A percentile compares a stretch with the other conserved stretches of the same genome.
These are phyloP conservation scores for Nasonia longicornis DNA, from an alignment of 1,140 invertebrate genomes.

Conservation along the genomic window DNA sequence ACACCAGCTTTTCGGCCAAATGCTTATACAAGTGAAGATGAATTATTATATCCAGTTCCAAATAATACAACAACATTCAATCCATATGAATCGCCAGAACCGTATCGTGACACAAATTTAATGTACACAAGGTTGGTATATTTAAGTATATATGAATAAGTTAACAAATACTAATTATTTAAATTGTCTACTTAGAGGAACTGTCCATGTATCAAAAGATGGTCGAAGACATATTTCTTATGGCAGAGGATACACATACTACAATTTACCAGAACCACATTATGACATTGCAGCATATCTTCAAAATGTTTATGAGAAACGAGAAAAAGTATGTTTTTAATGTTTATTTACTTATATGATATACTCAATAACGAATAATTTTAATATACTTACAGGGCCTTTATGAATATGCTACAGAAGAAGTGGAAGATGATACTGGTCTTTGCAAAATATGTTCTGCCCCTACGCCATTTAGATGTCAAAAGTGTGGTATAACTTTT, in stretches of 20 bases:
- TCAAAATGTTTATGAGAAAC: constrained; percentile 53
- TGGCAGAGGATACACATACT: constrained; percentile 60
- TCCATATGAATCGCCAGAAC: constrained; percentile 53
- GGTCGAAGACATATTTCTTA: constrained; percentile 57
- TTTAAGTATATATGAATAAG: background rate
- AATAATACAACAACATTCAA: constrained; percentile 48
- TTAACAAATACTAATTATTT: constrained; percentile 4
- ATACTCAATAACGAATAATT: constrained; percentile 6
- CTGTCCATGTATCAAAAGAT: constrained; percentile 50
- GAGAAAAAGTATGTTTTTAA: constrained; percentile 50
- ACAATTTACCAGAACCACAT: constrained; percentile 55
- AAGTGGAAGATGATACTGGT: constrained; percentile 44
- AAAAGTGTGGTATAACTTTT: constrained; percentile 52
- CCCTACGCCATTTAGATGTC: constrained; percentile 53
- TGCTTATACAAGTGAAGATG: constrained; percentile 40
- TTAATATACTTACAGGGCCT: constrained; percentile 49
- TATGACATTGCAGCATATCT: constrained; percentile 49
- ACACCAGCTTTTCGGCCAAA: constrained; percentile 15
- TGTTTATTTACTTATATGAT: background rate
- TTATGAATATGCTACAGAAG: constrained; percentile 56
- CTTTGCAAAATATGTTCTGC: constrained; percentile 55
- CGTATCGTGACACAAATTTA: constrained; percentile 53
- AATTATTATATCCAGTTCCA: constrained; percentile 51
- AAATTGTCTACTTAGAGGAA: constrained; percentile 51
- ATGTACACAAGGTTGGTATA: constrained; percentile 59